Evolutionary conservation across 2,113 vertebrate genomes (phyloP), one percentile per base, ranked within the genome.

Genomic region (Pleuronectes platessa): DNA sequence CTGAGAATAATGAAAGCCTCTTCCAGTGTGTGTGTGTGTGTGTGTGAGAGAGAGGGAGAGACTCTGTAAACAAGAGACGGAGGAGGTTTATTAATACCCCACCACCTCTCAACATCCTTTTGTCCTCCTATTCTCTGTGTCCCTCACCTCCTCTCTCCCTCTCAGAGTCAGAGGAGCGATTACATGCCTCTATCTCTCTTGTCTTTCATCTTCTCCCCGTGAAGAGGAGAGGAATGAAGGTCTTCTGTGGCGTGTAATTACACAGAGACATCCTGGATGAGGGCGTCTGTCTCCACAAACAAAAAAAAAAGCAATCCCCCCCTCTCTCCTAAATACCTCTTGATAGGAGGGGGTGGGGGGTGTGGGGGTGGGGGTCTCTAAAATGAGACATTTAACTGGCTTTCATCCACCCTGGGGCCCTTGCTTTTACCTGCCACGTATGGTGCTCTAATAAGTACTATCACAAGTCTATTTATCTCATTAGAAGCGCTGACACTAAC

Each of bases 221-320:
- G 89, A 90, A 90, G 88, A 93, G 79, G 74, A 86, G 86, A 90
- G 92, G 87, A 93, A 91, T 90, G 92, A 87, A 90, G 90, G 90
- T 90, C 90, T 83, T 92, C 86, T 83, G 86, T 82, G 82, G 85
- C 77, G 75, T 92, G 92, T 93, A 93, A 94, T 94, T 93, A 92
- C 88, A 88, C 83, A 88, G 83, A 92, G 89, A 89, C 90, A 92
- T 92, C 91, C 91, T 88, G 91, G 90, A 92, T 91, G 85, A 92
- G 88, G 90, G 89, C 68, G 88, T 82, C 88, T 90, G 89, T 91
- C 90, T 92, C 86, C 69, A 80, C 87, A 91, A 91, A 83, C 81
- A 90, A 86, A 89, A 85, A 84, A 84, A 89, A 85, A 84, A 86
- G 18, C 60, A 76, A 31, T 74, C 79, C 78, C 75, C 31, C 31